Evolutionary conservation across 1,140 invertebrate genomes (phyloP), one percentile per base, ranked within the genome.

Genomic region (Pygmarrhopalites habei): DNA sequence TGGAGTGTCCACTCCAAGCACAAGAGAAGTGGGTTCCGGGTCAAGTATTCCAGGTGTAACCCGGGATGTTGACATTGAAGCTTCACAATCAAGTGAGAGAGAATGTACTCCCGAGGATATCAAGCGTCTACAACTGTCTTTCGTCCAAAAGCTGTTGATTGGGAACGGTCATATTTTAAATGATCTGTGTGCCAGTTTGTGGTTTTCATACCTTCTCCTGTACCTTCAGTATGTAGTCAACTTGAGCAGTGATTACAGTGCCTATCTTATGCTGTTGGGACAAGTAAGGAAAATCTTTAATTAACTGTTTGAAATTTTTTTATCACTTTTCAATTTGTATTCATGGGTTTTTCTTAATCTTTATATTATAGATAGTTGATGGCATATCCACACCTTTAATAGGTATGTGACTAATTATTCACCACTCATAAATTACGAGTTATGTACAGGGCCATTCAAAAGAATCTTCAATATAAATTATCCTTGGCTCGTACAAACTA

Each of bases 181-280:
- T n/a, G n/a, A n/a, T n/a, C n/a, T n/a, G n/a, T 95, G 91, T 79
- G 90, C 93, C 35, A 90, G 90, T 51, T 90, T 98, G 83, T 97
- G 95, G 95, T 98, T 98, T 75, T 92, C 90, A 0, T 98, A 98
- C 77, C 79, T 95, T n/a, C 79, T 98, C 67, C 84, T 97, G 21
- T 98, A 86, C 77, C 88, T 95, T 73, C 87, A 95, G 74, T 81
- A 89, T 19, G 89, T 96, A 2, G 77, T 92, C 30, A 78, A 82
- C 67, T 90, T 96, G 74, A 80, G 81, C 73, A 84, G 86, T 68
- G 77, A 78, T 14, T 78, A 86, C 71, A 84, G 93, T 2, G 94
- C 93, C 29, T 75, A 83, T 47, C 74, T 95, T 59, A 79, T 96
- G 72, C 77, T 95, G 14, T 81, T 92, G 61, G 91, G 92, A 14